A percentile compares a stretch with the other conserved stretches of the same genome.
Conservation (phyloP, 1,140 invertebrate species). For the Augochlora pura region DNA sequence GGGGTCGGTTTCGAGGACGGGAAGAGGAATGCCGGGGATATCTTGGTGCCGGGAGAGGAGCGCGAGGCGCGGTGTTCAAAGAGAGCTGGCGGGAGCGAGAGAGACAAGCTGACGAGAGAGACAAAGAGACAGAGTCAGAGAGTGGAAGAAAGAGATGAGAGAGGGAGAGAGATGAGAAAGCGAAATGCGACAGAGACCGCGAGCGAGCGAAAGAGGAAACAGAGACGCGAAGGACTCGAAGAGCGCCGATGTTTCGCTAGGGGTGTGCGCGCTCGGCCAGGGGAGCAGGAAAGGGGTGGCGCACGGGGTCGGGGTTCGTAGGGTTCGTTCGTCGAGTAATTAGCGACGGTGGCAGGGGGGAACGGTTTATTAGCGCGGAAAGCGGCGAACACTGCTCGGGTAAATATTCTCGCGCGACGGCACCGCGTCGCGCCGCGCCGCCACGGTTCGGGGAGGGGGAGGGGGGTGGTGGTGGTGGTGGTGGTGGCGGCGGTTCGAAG, state of each 20-base stretch:
- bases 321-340: conserved; percentile 66
- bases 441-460: too few species aligned
- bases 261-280: too few species aligned
- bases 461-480: too few species aligned
- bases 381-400: conserved; percentile 60
- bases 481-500: neutral
- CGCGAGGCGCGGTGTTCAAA: conserved; percentile 16
- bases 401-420: conserved; percentile 66
- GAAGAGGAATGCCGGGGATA: conserved; percentile 27
- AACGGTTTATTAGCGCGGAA: conserved; percentile 71
- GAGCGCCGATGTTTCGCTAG: conserved; percentile 7
- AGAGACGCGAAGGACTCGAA: conserved; percentile 35
- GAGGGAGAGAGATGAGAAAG: too few species aligned
- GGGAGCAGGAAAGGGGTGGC: neutral
- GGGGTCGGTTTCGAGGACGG: conserved; percentile 11
- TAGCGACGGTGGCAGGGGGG: conserved; percentile 63
- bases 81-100: conserved; percentile 1
- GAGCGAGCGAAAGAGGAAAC: too few species aligned
- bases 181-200: too few species aligned
- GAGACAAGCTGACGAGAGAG: too few species aligned
- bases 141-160: too few species aligned
- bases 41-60: conserved; percentile 23
- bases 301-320: neutral
- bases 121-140: too few species aligned
- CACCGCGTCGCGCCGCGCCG: neutral